Evolutionary conservation across 2,797 vertebrate genomes (phyloP).

Genomic region (Lithobates sylvaticus): DNA sequence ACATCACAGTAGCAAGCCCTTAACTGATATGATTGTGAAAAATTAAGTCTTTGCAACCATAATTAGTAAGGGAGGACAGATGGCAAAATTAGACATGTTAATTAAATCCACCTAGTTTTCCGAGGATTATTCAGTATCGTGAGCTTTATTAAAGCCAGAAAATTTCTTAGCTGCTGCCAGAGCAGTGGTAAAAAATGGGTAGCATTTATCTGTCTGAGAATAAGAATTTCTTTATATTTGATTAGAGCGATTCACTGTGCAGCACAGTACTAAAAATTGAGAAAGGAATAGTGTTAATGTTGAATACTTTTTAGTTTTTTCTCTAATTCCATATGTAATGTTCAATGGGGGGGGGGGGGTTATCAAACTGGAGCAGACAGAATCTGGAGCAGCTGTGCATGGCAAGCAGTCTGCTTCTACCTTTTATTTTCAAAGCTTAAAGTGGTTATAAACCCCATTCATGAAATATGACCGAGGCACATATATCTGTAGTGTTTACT

Average conservation of each 20-base stretch:
- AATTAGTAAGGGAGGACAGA: slow-evolving; percentile 62
- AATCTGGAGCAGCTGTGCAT: too few relatives aligned
- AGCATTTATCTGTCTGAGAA: slow-evolving; percentile 17
- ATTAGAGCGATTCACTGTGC: background rate
- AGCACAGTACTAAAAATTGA: background rate
- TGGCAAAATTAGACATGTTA: slow-evolving; percentile 64
- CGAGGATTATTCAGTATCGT: slow-evolving; percentile 60
- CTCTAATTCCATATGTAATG: too few relatives aligned
- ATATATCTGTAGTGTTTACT: too few relatives aligned
- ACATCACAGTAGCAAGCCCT: slow-evolving; percentile 14
- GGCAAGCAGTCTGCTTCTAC: too few relatives aligned
- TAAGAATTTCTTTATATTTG: background rate
- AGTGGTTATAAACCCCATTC: too few relatives aligned
- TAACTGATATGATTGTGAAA: slow-evolving; percentile 55
- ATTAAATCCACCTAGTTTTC: slow-evolving; percentile 63
- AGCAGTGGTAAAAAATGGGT: slow-evolving; percentile 20
- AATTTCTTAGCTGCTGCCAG: slow-evolving; percentile 22
- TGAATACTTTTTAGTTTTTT: too few relatives aligned
- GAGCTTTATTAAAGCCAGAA: slow-evolving; percentile 57
- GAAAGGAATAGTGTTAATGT: too few relatives aligned
- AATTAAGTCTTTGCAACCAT: slow-evolving; percentile 57
- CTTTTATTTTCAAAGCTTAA: too few relatives aligned
- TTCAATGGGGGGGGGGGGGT: too few relatives aligned
- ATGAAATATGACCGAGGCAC: too few relatives aligned
- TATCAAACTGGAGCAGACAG: too few relatives aligned